These are phyloP conservation scores for Drosophila ercepeae DNA, from an alignment of 1,140 invertebrate species.

Conservation along the genomic window DNA sequence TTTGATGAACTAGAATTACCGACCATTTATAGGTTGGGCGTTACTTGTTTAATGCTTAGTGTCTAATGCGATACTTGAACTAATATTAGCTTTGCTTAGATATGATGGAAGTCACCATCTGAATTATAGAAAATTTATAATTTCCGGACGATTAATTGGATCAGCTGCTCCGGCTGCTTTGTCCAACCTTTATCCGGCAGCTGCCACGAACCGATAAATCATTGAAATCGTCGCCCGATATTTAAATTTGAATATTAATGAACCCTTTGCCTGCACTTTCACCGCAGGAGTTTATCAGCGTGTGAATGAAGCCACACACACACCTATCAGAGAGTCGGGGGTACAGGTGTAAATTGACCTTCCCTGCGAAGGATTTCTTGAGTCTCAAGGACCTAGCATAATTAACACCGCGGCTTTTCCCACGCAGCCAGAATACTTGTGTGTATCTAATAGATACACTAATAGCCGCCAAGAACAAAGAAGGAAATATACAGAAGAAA, in stretches of 20 bases:
- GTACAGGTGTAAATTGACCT: slow-evolving; percentile 71
- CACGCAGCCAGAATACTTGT: slow-evolving; percentile 49
- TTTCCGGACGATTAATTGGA: slow-evolving; percentile 30
- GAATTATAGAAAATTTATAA: slow-evolving; percentile 61
- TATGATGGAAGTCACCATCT: slow-evolving; percentile 34
- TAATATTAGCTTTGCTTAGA: slow-evolving; percentile 38
- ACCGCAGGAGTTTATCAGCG: slow-evolving; percentile 68
- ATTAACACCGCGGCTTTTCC: slow-evolving; percentile 76
- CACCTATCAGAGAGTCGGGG: slow-evolving; percentile 50
- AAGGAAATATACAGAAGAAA: slow-evolving; percentile 56
- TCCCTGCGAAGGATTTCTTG: slow-evolving; percentile 57
- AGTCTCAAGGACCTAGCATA: slow-evolving; percentile 68
- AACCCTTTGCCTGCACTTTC: slow-evolving; percentile 71
- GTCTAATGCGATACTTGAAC: slow-evolving; percentile 11
- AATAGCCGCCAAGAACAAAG: slow-evolving; percentile 71
- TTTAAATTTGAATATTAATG: slow-evolving; percentile 79
- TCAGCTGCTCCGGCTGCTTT: slow-evolving; percentile 39
- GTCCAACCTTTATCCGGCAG: slow-evolving; percentile 30
- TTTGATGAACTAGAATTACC: neutral
- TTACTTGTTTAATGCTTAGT: neutral
- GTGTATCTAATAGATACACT: slow-evolving; percentile 73
- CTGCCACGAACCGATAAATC: slow-evolving; percentile 60
- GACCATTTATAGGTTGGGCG: neutral
- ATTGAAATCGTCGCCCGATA: slow-evolving; percentile 62
- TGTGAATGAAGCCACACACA: slow-evolving; percentile 79